Base-by-base conservation (phyloP, 2,797 vertebrate species). In the Monodelphis domestica region DNA sequence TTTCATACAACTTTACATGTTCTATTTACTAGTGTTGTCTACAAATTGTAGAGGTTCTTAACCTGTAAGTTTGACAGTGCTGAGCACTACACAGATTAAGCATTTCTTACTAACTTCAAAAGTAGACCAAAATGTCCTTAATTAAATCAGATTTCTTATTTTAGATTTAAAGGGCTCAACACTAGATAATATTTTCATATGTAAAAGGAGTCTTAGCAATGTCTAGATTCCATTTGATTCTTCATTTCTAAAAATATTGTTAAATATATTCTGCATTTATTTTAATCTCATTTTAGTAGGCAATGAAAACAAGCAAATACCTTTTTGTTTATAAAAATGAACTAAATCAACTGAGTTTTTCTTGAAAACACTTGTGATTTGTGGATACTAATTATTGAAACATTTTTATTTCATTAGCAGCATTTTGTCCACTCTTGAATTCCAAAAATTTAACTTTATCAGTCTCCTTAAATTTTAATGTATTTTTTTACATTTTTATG, bases 291-390 rank as follows among this genome's bases (percentile, higher is more conserved):
- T 90, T 89, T 92, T 52, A 92, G 33, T 3, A 89, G 17, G 91
- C 33, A 89, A 17, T 93, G 56, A 78, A 54, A 96, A 89, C 53
- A 91, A 92, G 93, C 70, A 92, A 94, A 88, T 91, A 1, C 59
- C 24, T 63, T 45, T 12, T 11, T 14, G 12, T 84, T n/a, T 11
- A 84, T 84, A 50, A 84, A 84, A 84, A 45, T 26, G 1, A 50
- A 84, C 21, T 84, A 84, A 70, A 15, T 63, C n/a, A 38, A 24
- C 17, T 21, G 15, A 4, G 70, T 84, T 84, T 50, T 24, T 24
- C 6, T 78, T 45, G 45, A 26, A 1, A 15, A 70, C 26, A 45
- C 4, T 84, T 84, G 84, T 11, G 11, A 24, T 1, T 3, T 45
- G 21, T 0, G 6, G 7, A 78, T 78, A 45, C 6, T 45, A 78